These are phyloP conservation scores for Tympanoctomys barrerae DNA, from an alignment of 2,797 vertebrate species.

Conservation along the genomic window DNA sequence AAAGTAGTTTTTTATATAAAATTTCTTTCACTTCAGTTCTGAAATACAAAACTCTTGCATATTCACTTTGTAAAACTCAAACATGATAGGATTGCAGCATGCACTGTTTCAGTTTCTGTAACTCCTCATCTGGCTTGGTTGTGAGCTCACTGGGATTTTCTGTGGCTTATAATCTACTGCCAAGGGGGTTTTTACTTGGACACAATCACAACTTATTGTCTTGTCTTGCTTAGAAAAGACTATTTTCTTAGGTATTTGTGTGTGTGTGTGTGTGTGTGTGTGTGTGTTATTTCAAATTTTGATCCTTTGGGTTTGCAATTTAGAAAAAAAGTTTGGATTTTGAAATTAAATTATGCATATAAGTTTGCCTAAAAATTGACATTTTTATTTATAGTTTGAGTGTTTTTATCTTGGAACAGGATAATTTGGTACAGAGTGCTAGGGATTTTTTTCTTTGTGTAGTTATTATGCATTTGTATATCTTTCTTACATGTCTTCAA, in stretches of 20 bases:
- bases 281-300: conserved; percentile 1
- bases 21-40: neutral
- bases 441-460: neutral
- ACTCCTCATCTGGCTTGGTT: neutral
- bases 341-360: neutral
- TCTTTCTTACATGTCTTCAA: neutral
- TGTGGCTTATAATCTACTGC: neutral
- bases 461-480: neutral
- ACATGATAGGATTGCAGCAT: neutral
- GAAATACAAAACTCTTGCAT: neutral
- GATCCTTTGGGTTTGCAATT: neutral
- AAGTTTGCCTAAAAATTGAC: neutral
- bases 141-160: neutral
- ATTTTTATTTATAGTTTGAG: conserved; percentile 48
- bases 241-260: neutral
- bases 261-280: no score
- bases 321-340: neutral
- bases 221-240: conserved; percentile 35
- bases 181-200: neutral
- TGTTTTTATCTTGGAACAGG: neutral
- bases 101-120: neutral
- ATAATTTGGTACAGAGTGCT: neutral
- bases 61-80: neutral
- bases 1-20: neutral
- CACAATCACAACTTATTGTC: neutral